Percentiles rank a stretch among this genome's conserved stretches.
Conservation (phyloP, 2,888 invertebrate genomes). For the Diaphora mendica region DNA sequence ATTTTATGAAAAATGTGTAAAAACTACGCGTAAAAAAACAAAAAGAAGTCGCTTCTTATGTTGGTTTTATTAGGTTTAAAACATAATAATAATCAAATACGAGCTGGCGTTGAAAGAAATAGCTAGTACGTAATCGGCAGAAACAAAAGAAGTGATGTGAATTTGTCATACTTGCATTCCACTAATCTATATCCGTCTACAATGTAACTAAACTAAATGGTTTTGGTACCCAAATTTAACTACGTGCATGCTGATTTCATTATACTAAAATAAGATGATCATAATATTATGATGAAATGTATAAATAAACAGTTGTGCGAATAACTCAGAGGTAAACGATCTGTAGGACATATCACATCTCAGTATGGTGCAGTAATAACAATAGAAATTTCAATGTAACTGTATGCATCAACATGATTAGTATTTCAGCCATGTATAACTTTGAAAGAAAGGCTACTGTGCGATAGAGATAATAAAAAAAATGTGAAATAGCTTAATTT, state of each 20-base stretch:
- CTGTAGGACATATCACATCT: constrained; percentile 47
- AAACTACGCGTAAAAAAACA: constrained; percentile 13
- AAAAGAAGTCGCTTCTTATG: constrained; percentile 57
- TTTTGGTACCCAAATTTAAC: constrained; percentile 69
- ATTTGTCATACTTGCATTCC: constrained; percentile 43
- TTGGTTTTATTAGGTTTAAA: constrained; percentile 60
- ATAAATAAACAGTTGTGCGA: constrained; percentile 71
- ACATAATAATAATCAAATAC: constrained; percentile 62
- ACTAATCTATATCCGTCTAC: constrained; percentile 64
- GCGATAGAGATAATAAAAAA: neutral
- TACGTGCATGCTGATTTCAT: constrained; percentile 80
- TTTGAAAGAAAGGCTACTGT: constrained; percentile 16
- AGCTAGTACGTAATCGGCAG: constrained; percentile 31
- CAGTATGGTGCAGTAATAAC: constrained; percentile 20
- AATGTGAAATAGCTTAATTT: neutral
- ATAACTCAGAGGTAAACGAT: constrained; percentile 68
- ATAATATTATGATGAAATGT: constrained; percentile 66
- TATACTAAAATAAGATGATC: constrained; percentile 74
- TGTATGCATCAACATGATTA: constrained; percentile 5
- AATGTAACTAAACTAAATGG: constrained; percentile 71
- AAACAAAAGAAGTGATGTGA: neutral
- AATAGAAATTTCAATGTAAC: constrained; percentile 18
- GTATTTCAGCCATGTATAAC: constrained; percentile 15
- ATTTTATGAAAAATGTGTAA: constrained; percentile 27
- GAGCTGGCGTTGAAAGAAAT: constrained; percentile 60